Conservation (phyloP, 2,888 invertebrate species). For the Dynastes maya region DNA sequence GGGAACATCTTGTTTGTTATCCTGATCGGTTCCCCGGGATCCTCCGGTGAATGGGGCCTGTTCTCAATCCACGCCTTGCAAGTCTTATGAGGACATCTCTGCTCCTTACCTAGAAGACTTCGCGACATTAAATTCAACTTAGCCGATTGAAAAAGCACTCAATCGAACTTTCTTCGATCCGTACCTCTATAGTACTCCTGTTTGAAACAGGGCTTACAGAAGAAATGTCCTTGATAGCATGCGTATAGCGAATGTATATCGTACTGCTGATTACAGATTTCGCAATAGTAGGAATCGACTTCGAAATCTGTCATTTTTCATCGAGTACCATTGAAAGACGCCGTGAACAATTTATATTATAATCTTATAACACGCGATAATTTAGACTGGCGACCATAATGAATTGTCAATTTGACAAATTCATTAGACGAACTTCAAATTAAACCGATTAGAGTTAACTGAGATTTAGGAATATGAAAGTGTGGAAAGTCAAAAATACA, state of each 20-base stretch:
- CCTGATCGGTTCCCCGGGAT: slow-evolving; percentile 33
- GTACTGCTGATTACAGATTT: slow-evolving; percentile 54
- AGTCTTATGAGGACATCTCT: slow-evolving; percentile 53
- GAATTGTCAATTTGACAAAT: slow-evolving; percentile 36
- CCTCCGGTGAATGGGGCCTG: neutral
- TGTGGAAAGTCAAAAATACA: neutral
- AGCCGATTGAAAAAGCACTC: neutral
- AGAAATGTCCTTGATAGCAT: slow-evolving; percentile 58
- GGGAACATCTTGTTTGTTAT: slow-evolving; percentile 55
- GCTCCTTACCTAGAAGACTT: slow-evolving; percentile 51
- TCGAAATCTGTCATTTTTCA: slow-evolving; percentile 42
- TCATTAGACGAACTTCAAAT: neutral
- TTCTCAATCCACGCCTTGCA: slow-evolving; percentile 53
- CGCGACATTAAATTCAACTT: slow-evolving; percentile 9
- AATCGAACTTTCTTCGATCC: neutral
- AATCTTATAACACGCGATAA: slow-evolving; percentile 37
- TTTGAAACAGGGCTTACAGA: slow-evolving; percentile 57
- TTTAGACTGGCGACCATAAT: slow-evolving; percentile 20
- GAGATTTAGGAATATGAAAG: neutral
- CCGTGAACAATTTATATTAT: neutral
- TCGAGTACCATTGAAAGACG: neutral
- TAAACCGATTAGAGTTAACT: slow-evolving; percentile 7
- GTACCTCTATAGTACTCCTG: slow-evolving; percentile 56
- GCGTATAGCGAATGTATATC: slow-evolving; percentile 54
- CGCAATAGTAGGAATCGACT: slow-evolving; percentile 52